These are phyloP conservation scores for Varroa destructor DNA, from an alignment of 1,140 invertebrate genomes.

Conservation along the genomic window DNA sequence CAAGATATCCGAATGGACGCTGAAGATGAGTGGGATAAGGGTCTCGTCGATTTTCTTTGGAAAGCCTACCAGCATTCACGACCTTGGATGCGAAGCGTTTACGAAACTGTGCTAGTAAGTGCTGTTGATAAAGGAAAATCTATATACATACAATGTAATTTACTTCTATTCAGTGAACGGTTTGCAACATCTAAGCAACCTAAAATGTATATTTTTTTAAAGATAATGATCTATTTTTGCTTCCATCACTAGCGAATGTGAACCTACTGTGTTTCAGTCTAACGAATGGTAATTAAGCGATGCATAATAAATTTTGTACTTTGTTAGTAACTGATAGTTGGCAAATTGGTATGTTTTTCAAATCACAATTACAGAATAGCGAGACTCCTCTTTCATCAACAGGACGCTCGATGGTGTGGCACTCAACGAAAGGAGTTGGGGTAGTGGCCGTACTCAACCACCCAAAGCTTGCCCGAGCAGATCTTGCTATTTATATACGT, in stretches of 20 bases:
- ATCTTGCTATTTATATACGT: constrained; percentile 6
- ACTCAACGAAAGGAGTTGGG: constrained; percentile 15
- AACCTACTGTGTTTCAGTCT: too few relatives aligned
- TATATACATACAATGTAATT: too few relatives aligned
- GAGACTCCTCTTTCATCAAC: constrained; percentile 7
- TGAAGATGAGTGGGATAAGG: constrained; percentile 11
- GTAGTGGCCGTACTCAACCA: constrained; percentile 4
- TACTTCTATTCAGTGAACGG: background rate
- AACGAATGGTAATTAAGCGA: too few relatives aligned
- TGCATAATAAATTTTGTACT: too few relatives aligned
- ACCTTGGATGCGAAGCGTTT: constrained; percentile 23
- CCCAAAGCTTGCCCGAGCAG: background rate
- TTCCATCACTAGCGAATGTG: too few relatives aligned
- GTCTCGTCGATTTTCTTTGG: constrained; percentile 21
- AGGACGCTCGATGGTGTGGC: constrained; percentile 9
- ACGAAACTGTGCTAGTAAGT: constrained; percentile 21
- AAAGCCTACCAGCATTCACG: constrained; percentile 16
- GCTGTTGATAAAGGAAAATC: too few relatives aligned
- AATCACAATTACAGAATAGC: background rate
- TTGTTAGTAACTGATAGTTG: too few relatives aligned
- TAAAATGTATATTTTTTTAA: background rate
- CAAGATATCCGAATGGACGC: constrained; percentile 10
- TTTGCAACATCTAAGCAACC: background rate
- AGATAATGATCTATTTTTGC: too few relatives aligned
- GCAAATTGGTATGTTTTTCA: too few relatives aligned